Base-by-base conservation (phyloP, 2,113 vertebrate genomes). In the Amia ocellicauda region DNA sequence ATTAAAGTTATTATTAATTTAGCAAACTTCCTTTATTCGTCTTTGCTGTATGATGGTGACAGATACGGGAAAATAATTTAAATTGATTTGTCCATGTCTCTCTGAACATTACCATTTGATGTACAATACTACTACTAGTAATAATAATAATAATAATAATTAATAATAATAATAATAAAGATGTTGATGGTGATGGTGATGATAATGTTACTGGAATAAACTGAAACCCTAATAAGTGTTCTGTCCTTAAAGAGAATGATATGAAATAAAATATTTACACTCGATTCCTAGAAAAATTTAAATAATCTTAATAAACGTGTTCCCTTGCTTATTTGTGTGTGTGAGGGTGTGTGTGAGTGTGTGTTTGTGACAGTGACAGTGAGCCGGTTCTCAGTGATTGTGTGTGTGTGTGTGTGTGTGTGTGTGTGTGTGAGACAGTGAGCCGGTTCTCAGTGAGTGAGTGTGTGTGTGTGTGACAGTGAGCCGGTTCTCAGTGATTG, bases 191-290 rank as follows among this genome's bases (percentile, higher is more conserved):
- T 27, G 24, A 60, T 3, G 23, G 19, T 57, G 51, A 27, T 55
- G 40, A 62, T 70, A 52, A 71, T 78, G 74, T 73, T 81, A 79
- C 64, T 36, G 62, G 28, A 56, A 41, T 79, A 78, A 66, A 80
- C 84, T 76, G 75, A 78, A 59, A 77, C 73, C 72, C 80, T 82
- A n/a, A n/a, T 86, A 76, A 79, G 78, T 88, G 82, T 86, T 85
- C 80, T 85, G 82, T 87, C 83, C 83, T 79, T 63, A 65, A 77
- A 75, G 58, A 72, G 58, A 81, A 83, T 83, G 74, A 80, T 83
- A 78, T n/a, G n/a, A n/a, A n/a, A n/a, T n/a, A n/a, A n/a, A n/a
- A n/a, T n/a, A n/a, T n/a, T n/a, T n/a, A n/a, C n/a, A n/a, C n/a
- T n/a, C n/a, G n/a, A n/a, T n/a, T n/a, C n/a, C n/a, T n/a, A n/a